Conservation (phyloP, 2,888 invertebrate genomes). For the Pseudococcus viburni region DNA sequence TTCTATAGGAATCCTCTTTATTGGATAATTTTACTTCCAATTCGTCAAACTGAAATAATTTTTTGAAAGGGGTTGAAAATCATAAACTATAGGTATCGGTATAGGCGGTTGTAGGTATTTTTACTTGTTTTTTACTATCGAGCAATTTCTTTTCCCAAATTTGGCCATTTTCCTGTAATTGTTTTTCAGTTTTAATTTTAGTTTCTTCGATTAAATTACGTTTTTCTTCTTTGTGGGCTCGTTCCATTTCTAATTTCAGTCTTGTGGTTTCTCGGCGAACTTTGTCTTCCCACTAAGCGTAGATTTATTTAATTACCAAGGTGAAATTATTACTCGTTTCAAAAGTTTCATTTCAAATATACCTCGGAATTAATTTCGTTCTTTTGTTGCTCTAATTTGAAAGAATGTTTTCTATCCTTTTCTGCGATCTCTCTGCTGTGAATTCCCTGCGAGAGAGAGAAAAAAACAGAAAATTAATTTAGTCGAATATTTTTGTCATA, state of each 20-base stretch:
- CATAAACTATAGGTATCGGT: background rate
- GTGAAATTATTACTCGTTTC: conserved; percentile 43
- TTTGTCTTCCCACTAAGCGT: conserved; percentile 77
- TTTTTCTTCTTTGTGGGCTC: conserved; percentile 77
- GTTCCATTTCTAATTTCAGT: conserved; percentile 77
- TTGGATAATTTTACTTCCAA: conserved; percentile 78
- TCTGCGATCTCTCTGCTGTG: conserved; percentile 71
- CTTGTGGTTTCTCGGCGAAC: conserved; percentile 77
- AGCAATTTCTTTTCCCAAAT: conserved; percentile 74
- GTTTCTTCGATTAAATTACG: conserved; percentile 75
- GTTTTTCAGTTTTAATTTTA: conserved; percentile 75
- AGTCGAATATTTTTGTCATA: background rate
- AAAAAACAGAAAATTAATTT: background rate
- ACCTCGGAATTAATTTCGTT: conserved; percentile 71
- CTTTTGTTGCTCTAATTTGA: conserved; percentile 72
- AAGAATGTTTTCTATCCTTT: conserved; percentile 71
- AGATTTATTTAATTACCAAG: conserved; percentile 43
- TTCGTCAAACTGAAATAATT: conserved; percentile 75
- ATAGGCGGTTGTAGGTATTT: background rate
- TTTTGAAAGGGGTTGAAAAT: background rate
- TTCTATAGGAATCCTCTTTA: conserved; percentile 75
- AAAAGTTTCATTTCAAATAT: conserved; percentile 54
- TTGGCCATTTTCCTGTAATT: conserved; percentile 74
- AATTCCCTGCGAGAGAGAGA: conserved; percentile 68
- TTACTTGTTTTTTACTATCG: conserved; percentile 75